Base-by-base conservation (phyloP, 2,113 vertebrate genomes). In the Ciconia boyciana region DNA sequence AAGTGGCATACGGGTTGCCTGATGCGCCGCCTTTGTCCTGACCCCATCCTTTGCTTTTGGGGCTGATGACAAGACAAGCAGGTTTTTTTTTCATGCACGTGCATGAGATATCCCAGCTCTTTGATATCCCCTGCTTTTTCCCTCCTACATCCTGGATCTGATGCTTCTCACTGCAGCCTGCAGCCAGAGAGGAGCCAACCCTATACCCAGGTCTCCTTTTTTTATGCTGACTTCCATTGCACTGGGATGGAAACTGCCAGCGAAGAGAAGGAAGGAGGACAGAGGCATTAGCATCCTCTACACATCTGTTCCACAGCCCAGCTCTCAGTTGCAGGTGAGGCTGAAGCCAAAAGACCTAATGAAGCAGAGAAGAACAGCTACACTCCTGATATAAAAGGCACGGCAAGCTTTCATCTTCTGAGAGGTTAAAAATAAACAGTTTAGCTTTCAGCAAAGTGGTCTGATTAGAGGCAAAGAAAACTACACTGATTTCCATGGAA, bases 351-450 rank as follows among this genome's bases (percentile, higher is more conserved):
- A 82, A 66, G 78, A 77, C 29, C 89, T 89, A 79, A 92, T 70
- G 90, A 93, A 91, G 65, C 88, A 83, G 72, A 57, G 72, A 74
- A 60, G 14, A 96, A 26, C 51, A 77, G 76, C 72, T 11, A 74
- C 54, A 7, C n/a, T 68, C 34, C 69, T 83, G 75, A 74, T 70
- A 66, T 26, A 41, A 94, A 89, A 91, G 58, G 75, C 70, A 72
- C 0, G 5, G 46, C 52, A 77, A 87, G 81, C 74, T 91, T 95
- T 96, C 87, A 72, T 91, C 74, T 76, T 94, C 84, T 51, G 58
- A 96, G 90, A 93, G 70, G 93, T 96, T 95, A 91, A 97, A 97
- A 95, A 97, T 95, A 97, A 96, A 97, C 89, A 91, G 93, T 94
- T 97, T 87, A 49, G 78, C 78, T 95, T 95, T 93, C 96, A 95